These are phyloP conservation scores for Coronaproctus castanopsis DNA, from an alignment of 2,888 invertebrate species.

Conservation along the genomic window DNA sequence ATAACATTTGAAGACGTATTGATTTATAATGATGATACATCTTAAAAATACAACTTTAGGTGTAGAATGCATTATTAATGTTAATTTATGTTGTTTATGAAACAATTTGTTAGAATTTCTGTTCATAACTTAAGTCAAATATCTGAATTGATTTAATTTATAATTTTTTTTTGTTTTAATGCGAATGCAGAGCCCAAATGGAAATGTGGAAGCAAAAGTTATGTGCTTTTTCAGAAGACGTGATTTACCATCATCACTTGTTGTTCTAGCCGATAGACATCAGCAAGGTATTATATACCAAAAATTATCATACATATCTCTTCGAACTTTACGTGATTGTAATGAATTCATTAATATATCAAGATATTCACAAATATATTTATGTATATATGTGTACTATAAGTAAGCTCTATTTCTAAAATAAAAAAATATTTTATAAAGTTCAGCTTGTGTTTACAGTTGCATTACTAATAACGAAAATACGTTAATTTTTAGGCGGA, in stretches of 20 bases:
- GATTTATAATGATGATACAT: no score
- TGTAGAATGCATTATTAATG: no score
- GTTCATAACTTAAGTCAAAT: no score
- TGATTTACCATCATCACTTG: slow-evolving; percentile 87
- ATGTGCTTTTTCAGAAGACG: slow-evolving; percentile 98
- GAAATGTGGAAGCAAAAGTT: slow-evolving; percentile 98
- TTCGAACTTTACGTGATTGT: background rate
- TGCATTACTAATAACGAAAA: no score
- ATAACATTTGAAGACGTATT: no score
- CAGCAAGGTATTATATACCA: slow-evolving; percentile 44
- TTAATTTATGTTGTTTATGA: no score
- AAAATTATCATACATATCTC: background rate
- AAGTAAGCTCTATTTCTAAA: background rate
- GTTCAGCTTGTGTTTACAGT: no score
- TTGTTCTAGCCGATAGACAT: slow-evolving; percentile 96
- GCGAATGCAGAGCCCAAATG: slow-evolving; percentile 59
- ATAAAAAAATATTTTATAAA: background rate
- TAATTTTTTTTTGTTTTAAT: slow-evolving; percentile 15
- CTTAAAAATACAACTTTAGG: no score
- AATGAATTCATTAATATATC: background rate
- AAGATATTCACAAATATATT: background rate
- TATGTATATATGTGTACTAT: background rate
- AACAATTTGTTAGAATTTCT: no score
- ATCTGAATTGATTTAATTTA: background rate
- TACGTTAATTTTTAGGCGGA: no score